These are phyloP conservation scores for Microtus oregoni DNA, from an alignment of 2,113 vertebrate species.

Conservation along the genomic window DNA sequence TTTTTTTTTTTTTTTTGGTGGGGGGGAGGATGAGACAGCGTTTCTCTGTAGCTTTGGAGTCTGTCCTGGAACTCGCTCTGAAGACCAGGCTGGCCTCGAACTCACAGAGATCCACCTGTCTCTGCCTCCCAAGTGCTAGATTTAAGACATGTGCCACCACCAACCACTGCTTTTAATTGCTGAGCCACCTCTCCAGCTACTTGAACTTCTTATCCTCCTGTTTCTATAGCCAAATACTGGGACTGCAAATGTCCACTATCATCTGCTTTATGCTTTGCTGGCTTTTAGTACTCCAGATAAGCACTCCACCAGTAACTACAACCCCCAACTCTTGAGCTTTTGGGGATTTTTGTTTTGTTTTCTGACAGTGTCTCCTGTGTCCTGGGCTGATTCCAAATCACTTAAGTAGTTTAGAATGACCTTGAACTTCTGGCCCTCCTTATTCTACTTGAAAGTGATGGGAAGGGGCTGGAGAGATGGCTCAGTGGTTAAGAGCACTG, in stretches of 20 bases:
- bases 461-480: no score
- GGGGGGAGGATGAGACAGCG: no score
- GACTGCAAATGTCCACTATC: neutral
- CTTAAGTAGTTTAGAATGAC: neutral
- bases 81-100: no score
- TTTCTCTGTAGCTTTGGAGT: no score
- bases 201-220: neutral
- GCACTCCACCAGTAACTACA: neutral
- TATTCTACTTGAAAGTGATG: neutral
- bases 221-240: neutral
- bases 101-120: no score
- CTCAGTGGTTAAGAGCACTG: no score
- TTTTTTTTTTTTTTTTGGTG: no score
- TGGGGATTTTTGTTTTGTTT: no score
- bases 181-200: neutral
- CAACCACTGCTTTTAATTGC: neutral
- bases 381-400: neutral
- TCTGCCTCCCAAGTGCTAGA: no score
- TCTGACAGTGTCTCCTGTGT: no score
- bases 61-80: no score
- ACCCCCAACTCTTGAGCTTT: neutral
- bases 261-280: neutral
- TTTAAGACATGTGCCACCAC: no score
- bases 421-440: neutral
- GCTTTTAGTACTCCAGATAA: neutral